Evolutionary conservation across 2,113 vertebrate genomes (phyloP).

Genomic region (Erythrolamprus reginae): DNA sequence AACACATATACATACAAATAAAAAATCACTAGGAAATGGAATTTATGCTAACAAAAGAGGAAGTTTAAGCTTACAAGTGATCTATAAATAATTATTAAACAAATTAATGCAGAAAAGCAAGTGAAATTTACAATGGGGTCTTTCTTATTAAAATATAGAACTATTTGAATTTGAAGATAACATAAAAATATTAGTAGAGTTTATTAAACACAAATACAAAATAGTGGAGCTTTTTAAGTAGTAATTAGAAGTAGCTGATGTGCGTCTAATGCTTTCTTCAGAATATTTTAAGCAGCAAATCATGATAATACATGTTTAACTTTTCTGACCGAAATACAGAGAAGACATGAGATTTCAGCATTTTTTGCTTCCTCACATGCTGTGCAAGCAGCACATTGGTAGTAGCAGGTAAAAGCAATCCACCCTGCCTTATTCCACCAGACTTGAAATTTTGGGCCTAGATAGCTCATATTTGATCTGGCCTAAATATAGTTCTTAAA

Average conservation of each 20-base stretch:
- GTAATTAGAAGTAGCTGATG: conserved; percentile 60
- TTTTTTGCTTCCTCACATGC: too few species aligned
- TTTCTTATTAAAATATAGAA: conserved; percentile 23
- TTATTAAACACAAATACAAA: conserved; percentile 60
- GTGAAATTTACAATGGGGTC: conserved; percentile 8
- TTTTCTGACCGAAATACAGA: conserved; percentile 22
- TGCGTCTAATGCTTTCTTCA: conserved; percentile 57
- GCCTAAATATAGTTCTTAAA: too few species aligned
- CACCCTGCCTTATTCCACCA: too few species aligned
- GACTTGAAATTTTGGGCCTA: too few species aligned
- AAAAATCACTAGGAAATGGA: conserved; percentile 4
- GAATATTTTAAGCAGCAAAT: conserved; percentile 48
- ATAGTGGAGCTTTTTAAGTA: conserved; percentile 54
- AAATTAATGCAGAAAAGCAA: background rate
- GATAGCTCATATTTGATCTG: too few species aligned
- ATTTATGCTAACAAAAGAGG: background rate
- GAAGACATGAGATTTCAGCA: too few species aligned
- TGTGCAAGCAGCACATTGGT: too few species aligned
- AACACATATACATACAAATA: background rate
- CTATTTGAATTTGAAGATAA: conserved; percentile 47
- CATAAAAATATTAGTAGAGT: conserved; percentile 44
- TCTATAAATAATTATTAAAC: conserved; percentile 4
- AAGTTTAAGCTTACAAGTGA: conserved; percentile 12
- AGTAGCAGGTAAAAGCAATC: too few species aligned
- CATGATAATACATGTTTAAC: conserved; percentile 35